These are phyloP conservation scores for Motacilla tschutschensis DNA, from an alignment of 2,113 vertebrate species.

Conservation along the genomic window DNA sequence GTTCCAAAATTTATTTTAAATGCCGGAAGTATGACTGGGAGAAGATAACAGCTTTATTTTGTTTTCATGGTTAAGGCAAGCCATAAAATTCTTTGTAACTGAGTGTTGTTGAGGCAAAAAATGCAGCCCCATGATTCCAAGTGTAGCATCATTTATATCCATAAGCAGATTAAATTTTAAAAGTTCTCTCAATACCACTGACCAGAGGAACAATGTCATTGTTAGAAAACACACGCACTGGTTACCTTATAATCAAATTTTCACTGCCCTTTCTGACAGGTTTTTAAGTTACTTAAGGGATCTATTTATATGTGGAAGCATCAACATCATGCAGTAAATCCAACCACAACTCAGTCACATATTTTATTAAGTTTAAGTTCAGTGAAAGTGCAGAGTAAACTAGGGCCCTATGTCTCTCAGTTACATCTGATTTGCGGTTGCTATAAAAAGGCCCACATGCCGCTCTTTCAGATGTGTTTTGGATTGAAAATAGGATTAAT, in stretches of 20 bases:
- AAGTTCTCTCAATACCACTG: slow-evolving; percentile 19
- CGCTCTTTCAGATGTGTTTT: slow-evolving; percentile 91
- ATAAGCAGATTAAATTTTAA: slow-evolving; percentile 23
- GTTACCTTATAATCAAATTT: slow-evolving; percentile 85
- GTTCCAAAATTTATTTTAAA: background rate
- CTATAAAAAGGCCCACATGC: slow-evolving; percentile 90
- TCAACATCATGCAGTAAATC: slow-evolving; percentile 91
- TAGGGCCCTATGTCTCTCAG: slow-evolving; percentile 86
- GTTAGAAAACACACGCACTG: slow-evolving; percentile 44
- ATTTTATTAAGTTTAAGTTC: slow-evolving; percentile 95
- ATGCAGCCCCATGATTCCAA: background rate
- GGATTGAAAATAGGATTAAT: slow-evolving; percentile 99
- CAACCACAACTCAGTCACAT: slow-evolving; percentile 81
- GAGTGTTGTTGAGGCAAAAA: background rate
- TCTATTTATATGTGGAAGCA: slow-evolving; percentile 86
- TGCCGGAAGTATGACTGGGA: background rate
- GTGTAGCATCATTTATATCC: slow-evolving; percentile 35
- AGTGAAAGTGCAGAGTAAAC: slow-evolving; percentile 91
- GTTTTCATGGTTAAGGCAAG: slow-evolving; percentile 53
- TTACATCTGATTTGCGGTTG: slow-evolving; percentile 95
- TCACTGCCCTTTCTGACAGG: slow-evolving; percentile 85
- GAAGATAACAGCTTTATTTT: slow-evolving; percentile 60
- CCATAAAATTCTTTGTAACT: slow-evolving; percentile 46
- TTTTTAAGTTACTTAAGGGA: slow-evolving; percentile 86
- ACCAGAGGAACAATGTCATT: slow-evolving; percentile 58